phyloP scores from a whole-genome alignment of 1,140 invertebrate species.

The Macrobrachium nipponense region DNA sequence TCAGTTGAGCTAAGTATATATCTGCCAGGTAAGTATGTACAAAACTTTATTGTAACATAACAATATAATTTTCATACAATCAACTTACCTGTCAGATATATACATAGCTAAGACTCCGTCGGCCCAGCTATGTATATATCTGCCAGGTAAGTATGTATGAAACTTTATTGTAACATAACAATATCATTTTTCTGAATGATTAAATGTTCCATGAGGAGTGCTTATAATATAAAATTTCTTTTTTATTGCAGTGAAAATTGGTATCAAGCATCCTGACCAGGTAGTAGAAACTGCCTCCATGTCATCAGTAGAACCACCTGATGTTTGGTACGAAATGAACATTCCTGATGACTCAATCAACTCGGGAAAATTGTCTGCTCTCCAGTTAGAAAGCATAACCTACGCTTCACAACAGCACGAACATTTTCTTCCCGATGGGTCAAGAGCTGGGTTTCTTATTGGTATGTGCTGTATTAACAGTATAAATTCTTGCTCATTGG shows the following conservation, averaged over 20 bases:
- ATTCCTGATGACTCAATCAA: conserved; percentile 90
- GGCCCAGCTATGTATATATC: no score
- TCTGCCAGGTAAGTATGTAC: no score
- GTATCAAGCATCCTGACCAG: conserved; percentile 97
- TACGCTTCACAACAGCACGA: conserved; percentile 98
- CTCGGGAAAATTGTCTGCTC: conserved; percentile 87
- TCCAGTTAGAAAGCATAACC: conserved; percentile 96
- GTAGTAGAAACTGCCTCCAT: conserved; percentile 98
- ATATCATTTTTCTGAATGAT: no score
- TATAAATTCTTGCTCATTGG: no score
- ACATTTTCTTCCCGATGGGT: conserved; percentile 88
- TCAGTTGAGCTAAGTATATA: no score
- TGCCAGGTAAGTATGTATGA: no score
- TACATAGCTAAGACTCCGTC: no score
- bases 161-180: no score
- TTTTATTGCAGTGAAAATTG: conserved; percentile 83
- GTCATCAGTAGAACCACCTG: conserved; percentile 94
- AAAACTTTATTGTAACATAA: no score
- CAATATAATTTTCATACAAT: no score
- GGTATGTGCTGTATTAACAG: conserved; percentile 70
- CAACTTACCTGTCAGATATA: no score
- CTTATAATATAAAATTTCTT: not conserved
- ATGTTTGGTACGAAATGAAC: conserved; percentile 89
- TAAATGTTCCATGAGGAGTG: no score
- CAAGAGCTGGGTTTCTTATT: conserved; percentile 95